phyloP scores from a whole-genome alignment of 1,140 invertebrate species.

The Drosophila guanche region DNA sequence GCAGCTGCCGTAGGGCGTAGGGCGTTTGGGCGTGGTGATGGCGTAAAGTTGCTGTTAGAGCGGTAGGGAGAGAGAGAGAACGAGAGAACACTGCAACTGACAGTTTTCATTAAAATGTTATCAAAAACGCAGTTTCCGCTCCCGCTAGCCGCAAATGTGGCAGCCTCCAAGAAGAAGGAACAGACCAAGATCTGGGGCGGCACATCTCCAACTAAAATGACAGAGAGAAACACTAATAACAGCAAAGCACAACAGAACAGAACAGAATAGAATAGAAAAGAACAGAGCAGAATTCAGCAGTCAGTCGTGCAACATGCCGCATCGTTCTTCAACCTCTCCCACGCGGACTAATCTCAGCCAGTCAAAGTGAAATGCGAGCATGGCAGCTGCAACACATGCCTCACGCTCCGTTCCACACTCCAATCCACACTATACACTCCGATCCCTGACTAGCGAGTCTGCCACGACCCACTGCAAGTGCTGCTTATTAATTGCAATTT shows the following conservation, averaged over 20 bases:
- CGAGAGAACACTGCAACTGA: conserved; percentile 61
- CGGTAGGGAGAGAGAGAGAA: conserved; percentile 7
- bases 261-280: not conserved
- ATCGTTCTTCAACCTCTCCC: conserved; percentile 21
- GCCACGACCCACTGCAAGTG: conserved; percentile 11
- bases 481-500: conserved; percentile 64
- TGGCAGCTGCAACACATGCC: conserved; percentile 34
- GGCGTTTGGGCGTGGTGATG: conserved; percentile 43
- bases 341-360: conserved; percentile 52
- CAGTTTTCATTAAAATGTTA: conserved; percentile 82
- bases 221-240: conserved; percentile 60
- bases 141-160: conserved; percentile 52
- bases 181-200: conserved; percentile 15
- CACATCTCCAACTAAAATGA: conserved; percentile 50
- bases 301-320: conserved; percentile 18
- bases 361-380: conserved; percentile 29
- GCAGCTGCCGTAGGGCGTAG: conserved; percentile 45
- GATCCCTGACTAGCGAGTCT: not conserved
- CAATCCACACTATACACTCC: not conserved
- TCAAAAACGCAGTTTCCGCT: conserved; percentile 70
- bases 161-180: conserved; percentile 35
- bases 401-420: not conserved
- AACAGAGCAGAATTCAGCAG: conserved; percentile 20
- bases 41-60: conserved; percentile 26
- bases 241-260: conserved; percentile 6